phyloP scores from a whole-genome alignment of 2,113 vertebrate genomes.

The Perognathus longimembris region DNA sequence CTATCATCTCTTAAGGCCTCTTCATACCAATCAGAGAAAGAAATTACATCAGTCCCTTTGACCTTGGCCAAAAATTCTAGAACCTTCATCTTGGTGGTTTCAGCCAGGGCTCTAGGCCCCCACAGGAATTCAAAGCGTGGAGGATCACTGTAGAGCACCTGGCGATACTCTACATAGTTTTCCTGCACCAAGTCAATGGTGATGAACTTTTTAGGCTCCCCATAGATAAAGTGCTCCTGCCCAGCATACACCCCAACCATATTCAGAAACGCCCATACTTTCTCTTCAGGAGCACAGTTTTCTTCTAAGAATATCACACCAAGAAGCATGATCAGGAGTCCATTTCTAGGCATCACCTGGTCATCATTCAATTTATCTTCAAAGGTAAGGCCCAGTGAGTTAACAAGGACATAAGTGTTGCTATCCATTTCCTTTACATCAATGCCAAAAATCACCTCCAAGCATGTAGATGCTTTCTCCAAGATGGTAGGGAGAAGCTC shows the following conservation, averaged over 20 bases:
- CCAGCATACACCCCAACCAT: constrained; percentile 41
- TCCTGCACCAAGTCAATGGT: constrained; percentile 46
- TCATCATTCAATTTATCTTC: neutral
- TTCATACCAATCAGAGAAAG: neutral
- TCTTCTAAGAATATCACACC: constrained; percentile 63
- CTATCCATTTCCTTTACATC: constrained; percentile 2
- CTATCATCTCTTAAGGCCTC: constrained; percentile 43
- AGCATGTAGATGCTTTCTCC: constrained; percentile 20
- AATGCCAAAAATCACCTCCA: constrained; percentile 70
- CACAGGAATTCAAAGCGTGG: constrained; percentile 37
- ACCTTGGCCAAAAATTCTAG: constrained; percentile 58
- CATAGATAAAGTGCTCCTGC: constrained; percentile 59
- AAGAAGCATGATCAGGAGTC: constrained; percentile 65
- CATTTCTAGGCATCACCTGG: constrained; percentile 26
- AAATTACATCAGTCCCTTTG: neutral
- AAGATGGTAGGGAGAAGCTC: constrained; percentile 46
- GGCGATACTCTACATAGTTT: constrained; percentile 55
- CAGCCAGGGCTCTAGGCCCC: constrained; percentile 65
- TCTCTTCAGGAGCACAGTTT: constrained; percentile 33
- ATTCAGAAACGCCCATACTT: constrained; percentile 59
- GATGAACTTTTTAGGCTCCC: constrained; percentile 60
- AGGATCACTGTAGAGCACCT: constrained; percentile 24
- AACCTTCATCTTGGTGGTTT: constrained; percentile 66
- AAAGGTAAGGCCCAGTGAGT: constrained; percentile 43
- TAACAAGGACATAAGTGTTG: constrained; percentile 36